Percentiles rank a stretch among this genome's conserved stretches.
Conservation (phyloP, 2,888 invertebrate genomes). For the Phengaris alcon region DNA sequence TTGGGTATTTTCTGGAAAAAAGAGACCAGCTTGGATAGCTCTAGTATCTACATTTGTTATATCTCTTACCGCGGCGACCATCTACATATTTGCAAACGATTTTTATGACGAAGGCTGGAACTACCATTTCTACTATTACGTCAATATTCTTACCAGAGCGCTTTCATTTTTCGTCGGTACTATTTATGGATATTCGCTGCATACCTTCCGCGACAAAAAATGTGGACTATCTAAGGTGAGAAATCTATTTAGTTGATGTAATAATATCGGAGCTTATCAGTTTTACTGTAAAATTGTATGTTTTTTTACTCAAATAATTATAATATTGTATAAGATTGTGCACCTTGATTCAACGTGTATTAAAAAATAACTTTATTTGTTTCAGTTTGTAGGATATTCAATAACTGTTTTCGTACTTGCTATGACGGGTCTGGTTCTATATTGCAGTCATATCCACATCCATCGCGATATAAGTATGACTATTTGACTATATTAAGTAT, state of each 20-base stretch:
- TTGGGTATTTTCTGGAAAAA: conserved; percentile 40
- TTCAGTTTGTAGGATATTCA: neutral
- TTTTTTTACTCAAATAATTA: too few species aligned
- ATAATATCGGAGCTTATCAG: too few species aligned
- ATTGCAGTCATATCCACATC: neutral
- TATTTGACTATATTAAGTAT: conserved; percentile 35
- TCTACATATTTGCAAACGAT: conserved; percentile 33
- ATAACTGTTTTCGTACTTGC: neutral
- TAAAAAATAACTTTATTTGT: neutral
- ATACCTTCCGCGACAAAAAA: conserved; percentile 48
- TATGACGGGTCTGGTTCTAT: neutral
- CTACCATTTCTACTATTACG: conserved; percentile 48
- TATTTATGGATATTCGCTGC: conserved; percentile 58
- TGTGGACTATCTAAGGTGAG: conserved; percentile 41
- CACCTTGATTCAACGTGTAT: too few species aligned
- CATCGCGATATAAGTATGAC: neutral
- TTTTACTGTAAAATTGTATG: too few species aligned
- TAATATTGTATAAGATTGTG: too few species aligned
- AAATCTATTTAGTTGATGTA: neutral
- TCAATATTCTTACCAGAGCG: conserved; percentile 53
- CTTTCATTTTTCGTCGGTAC: conserved; percentile 51
- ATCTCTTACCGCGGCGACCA: conserved; percentile 43
- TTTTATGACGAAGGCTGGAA: conserved; percentile 30
- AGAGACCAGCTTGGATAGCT: conserved; percentile 37
- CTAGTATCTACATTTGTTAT: conserved; percentile 33